These are phyloP conservation scores for Synergus umbraculus DNA, from an alignment of 2,888 invertebrate species.

Conservation along the genomic window DNA sequence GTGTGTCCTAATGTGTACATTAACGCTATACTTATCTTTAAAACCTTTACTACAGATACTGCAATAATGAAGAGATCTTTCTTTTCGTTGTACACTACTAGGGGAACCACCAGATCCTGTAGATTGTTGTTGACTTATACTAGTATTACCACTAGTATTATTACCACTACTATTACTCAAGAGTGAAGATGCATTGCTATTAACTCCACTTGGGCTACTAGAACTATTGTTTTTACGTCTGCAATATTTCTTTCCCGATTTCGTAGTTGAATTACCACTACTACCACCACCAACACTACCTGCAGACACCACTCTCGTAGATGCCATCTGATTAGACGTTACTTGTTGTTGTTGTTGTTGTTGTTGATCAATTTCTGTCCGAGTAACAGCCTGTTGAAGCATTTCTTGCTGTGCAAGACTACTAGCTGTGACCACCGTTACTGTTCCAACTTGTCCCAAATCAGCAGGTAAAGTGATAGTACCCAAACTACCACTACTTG, in stretches of 20 bases:
- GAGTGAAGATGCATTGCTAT: constrained; percentile 50
- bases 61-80: constrained; percentile 93
- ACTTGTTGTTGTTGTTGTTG: constrained; percentile 74
- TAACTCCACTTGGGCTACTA: constrained; percentile 63
- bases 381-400: constrained; percentile 68
- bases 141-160: constrained; percentile 39
- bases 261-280: constrained; percentile 71
- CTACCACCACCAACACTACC: constrained; percentile 39
- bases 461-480: constrained; percentile 75
- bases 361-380: constrained; percentile 78
- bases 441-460: constrained; percentile 73
- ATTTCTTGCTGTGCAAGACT: constrained; percentile 64
- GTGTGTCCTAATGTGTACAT: constrained; percentile 98
- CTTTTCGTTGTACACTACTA: constrained; percentile 88
- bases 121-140: constrained; percentile 45
- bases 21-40: constrained; percentile 97
- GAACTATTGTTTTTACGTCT: constrained; percentile 79
- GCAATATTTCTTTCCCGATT: constrained; percentile 84
- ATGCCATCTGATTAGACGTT: constrained; percentile 42
- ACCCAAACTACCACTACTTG: constrained; percentile 73
- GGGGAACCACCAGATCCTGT: constrained; percentile 71
- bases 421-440: constrained; percentile 73
- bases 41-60: constrained; percentile 96
- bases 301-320: constrained; percentile 52
- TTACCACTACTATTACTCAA: constrained; percentile 25